Base-by-base conservation (phyloP, 2,888 invertebrate species). In the Cheilosia pagana region DNA sequence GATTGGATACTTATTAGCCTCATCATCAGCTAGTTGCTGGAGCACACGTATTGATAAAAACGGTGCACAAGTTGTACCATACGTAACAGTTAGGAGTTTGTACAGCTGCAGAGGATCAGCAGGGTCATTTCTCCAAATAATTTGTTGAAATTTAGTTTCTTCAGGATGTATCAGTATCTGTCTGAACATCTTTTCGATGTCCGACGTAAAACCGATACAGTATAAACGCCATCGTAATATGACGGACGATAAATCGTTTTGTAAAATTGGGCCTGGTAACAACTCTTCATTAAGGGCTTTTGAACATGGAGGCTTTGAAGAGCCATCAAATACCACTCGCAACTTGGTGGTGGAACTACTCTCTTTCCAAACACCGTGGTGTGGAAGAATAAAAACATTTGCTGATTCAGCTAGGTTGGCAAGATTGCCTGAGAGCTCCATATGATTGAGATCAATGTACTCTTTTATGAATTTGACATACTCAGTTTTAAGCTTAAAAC, bases 281-380 rank as follows among this genome's bases (percentile, higher is more conserved):
- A 35, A 35, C 10, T 35, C 12, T 35, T 35, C 31, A 12, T 12
- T 35, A 12, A 12, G 10, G 10, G 3, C 31, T 35, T 10, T 35
- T 3, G 31, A 35, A 31, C 1, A 12, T 41, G n/a, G 41, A 41
- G 48, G 70, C 7, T 59, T 70, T n/a, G 48, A 59, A 35, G 70
- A 70, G 3, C 41, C 70, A n/a, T 57, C 70, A 48, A 57, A 57
- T n/a, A 48, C 57, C 0, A 70, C 70, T 28, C 48, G 25, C 1
- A 68, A 39, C 31, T 57, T 55, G 10, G 45, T 68, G 1, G 55
- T 55, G 7, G 55, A 45, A 12, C 68, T 45, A 21, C 45, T 57
- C n/a, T 60, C 52, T 4, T 71, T 71, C 52, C 39, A 60, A 23
- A 71, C 25, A 12, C 71, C 60, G 12, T 71, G 60, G 39, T 71